Evolutionary conservation across 2,888 invertebrate species (phyloP).

Genomic region (Cephus sareptanus): DNA sequence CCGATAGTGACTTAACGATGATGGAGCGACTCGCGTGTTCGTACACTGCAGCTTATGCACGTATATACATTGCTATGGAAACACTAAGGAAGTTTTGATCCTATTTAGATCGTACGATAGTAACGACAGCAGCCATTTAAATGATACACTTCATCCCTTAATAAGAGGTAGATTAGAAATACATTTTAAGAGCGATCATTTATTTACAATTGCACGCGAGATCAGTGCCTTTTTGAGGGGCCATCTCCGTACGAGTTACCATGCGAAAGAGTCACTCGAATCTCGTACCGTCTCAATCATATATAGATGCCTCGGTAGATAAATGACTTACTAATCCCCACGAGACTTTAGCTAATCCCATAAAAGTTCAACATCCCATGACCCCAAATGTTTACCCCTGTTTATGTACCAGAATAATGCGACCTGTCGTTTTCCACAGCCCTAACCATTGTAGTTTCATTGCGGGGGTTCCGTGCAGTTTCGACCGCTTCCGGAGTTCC

Average conservation of each 20-base stretch:
- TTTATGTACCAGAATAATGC: constrained; percentile 32
- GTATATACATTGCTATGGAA: not conserved
- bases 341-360: constrained; percentile 25
- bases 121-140: not conserved
- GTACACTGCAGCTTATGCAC: not conserved
- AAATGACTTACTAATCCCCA: constrained; percentile 36
- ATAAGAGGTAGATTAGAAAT: not conserved
- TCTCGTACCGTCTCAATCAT: not conserved
- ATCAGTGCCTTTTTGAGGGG: not conserved
- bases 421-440: constrained; percentile 26
- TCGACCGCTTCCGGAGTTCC: not conserved
- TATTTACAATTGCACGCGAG: not conserved
- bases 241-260: not conserved
- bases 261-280: not conserved
- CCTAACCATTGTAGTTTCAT: not conserved
- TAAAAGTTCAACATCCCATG: constrained; percentile 51
- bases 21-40: constrained; percentile 42
- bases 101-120: not conserved
- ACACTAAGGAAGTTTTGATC: not conserved
- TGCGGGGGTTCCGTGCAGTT: not conserved
- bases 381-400: constrained; percentile 39
- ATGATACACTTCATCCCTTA: not conserved
- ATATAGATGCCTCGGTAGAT: constrained; percentile 22
- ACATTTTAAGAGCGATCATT: not conserved
- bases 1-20: constrained; percentile 42